Conservation (phyloP, 2,888 invertebrate genomes). For the Drosophila crucigera region DNA sequence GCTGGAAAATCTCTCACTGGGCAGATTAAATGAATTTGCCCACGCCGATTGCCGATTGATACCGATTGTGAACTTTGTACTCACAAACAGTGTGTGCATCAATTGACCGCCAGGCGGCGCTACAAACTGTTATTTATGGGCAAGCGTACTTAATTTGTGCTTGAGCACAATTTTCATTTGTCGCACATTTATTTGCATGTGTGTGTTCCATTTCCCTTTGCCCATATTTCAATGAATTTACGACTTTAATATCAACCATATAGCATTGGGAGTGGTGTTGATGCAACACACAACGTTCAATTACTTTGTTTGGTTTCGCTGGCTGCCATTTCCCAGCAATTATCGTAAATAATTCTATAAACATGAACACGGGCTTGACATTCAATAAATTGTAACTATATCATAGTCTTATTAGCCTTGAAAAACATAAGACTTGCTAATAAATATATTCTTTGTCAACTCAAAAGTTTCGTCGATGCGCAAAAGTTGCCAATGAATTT, state of each 20-base stretch:
- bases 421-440: neutral
- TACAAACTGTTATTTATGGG: slow-evolving; percentile 68
- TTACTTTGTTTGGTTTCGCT: slow-evolving; percentile 58
- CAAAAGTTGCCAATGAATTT: neutral
- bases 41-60: slow-evolving; percentile 27
- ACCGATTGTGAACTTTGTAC: slow-evolving; percentile 52
- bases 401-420: slow-evolving; percentile 11
- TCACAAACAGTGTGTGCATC: slow-evolving; percentile 16
- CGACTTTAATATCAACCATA: slow-evolving; percentile 48
- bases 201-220: slow-evolving; percentile 30
- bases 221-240: slow-evolving; percentile 67
- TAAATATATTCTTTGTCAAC: neutral
- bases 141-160: slow-evolving; percentile 1
- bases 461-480: neutral
- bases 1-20: slow-evolving; percentile 53
- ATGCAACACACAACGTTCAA: slow-evolving; percentile 53
- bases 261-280: slow-evolving; percentile 30
- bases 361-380: slow-evolving; percentile 18
- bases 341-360: slow-evolving; percentile 55
- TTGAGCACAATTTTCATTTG: slow-evolving; percentile 29
- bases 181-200: slow-evolving; percentile 58
- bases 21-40: slow-evolving; percentile 62
- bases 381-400: slow-evolving; percentile 6
- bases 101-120: slow-evolving; percentile 55
- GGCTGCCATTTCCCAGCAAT: slow-evolving; percentile 43